Evolutionary conservation across 2,797 vertebrate genomes (phyloP).

Genomic region (Phylloscopus collybita): DNA sequence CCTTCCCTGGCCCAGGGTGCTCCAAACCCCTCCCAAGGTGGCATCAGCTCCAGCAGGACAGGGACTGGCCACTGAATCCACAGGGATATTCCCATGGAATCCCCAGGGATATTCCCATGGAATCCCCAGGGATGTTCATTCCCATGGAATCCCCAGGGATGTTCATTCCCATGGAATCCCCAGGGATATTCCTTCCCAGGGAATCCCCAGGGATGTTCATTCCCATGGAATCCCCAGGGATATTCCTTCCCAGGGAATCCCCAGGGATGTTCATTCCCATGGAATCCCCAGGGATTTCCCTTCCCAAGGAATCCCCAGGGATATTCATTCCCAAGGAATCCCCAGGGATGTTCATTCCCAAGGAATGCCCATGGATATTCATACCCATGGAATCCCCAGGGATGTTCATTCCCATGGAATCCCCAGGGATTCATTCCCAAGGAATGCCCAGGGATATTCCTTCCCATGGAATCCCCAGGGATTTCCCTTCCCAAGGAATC

Average conservation of each 20-base stretch:
- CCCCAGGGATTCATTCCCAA: neutral
- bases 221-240: neutral
- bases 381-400: neutral
- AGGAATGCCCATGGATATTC: neutral
- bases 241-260: neutral
- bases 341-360: neutral
- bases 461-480: neutral
- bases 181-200: neutral
- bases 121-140: neutral
- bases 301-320: neutral
- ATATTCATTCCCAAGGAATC: no score
- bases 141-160: neutral
- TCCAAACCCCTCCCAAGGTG: neutral
- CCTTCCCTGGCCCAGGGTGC: neutral
- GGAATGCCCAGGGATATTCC: neutral
- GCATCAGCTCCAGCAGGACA: neutral
- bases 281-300: no score
- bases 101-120: neutral
- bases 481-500: neutral
- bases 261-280: neutral
- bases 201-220: neutral
- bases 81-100: neutral
- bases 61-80: neutral
- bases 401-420: neutral
- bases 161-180: neutral